Base-by-base conservation (phyloP, 30 jellyfish, hydroid and myxozoan species). In the Phacellophora camtschatica region DNA sequence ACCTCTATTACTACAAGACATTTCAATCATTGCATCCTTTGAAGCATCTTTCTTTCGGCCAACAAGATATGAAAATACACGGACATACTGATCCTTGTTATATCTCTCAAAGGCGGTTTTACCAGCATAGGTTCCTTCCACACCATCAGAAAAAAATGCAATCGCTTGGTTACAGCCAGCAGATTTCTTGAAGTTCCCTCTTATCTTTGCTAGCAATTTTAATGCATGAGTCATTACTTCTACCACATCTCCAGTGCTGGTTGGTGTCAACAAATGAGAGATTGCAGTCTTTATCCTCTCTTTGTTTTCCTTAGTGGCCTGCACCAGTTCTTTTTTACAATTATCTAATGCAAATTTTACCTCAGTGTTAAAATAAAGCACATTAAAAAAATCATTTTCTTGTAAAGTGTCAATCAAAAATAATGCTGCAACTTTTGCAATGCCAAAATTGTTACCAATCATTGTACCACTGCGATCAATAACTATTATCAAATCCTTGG, bases 361-460 rank as follows among this genome's bases (percentile, higher is more conserved):
- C 25, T 35, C 85, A 2, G 61, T 46, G 67, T 81, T 81, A 62
- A 66, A 81, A 71, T 51, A 28, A 49, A 68, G 33, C 0, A 90
- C 95, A 61, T 90, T 90, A 74, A 90, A 90, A 58, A 84, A 90
- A 78, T 90, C 98, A 51, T 90, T 85, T 34, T 90, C 98, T 37
- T 84, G 96, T 18, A 90, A 69, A 16, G 98, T 85, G 65, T 90
- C 98, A 67, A 90, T 90, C 25, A 90, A 33, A 1, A 95, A 67
- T 30, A 78, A 35, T 5, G 95, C 94, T 4, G 98, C 90, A 43
- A 90, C 86, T 50, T 82, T 83, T 5, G 98, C 98, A 46, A 90
- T 90, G 22, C 88, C 98, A 63, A 90, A 77, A 46, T 90, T 90
- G 63, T 84, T 90, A 9, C 98, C 98, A 54, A 90, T 90, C 98